phyloP scores from a whole-genome alignment of 2,113 vertebrate genomes.

The Dermatemys mawii region DNA sequence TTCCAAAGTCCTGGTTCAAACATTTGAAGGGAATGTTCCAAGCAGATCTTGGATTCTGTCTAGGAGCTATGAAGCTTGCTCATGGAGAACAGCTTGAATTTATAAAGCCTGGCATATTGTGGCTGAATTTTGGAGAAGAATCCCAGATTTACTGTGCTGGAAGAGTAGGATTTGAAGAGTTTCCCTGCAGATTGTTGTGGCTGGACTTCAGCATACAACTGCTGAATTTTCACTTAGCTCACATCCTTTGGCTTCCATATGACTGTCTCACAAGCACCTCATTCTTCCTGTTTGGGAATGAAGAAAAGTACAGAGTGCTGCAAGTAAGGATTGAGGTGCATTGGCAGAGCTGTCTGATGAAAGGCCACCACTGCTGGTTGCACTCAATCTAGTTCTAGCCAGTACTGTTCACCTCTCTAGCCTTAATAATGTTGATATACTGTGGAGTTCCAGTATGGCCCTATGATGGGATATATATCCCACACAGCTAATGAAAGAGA shows the following conservation, averaged over 20 bases:
- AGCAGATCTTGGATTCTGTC: not conserved
- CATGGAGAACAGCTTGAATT: not conserved
- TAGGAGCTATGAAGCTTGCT: not conserved
- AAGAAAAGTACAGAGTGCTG: rapidly evolving
- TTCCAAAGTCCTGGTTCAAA: not conserved
- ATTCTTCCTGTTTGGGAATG: not conserved
- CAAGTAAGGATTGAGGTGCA: not conserved
- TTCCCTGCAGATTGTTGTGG: rapidly evolving
- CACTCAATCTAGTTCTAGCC: not conserved
- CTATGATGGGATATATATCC: not conserved
- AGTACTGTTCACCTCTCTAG: not conserved
- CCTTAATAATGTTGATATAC: not conserved
- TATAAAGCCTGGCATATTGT: not conserved
- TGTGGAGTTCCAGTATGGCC: not conserved
- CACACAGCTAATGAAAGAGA: not conserved
- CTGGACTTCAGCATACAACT: rapidly evolving
- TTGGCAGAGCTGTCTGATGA: not conserved
- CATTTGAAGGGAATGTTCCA: not conserved
- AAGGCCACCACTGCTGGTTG: not conserved
- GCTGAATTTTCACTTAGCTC: rapidly evolving
- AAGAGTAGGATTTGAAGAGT: not conserved
- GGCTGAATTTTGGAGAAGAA: not conserved
- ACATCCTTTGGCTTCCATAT: not conserved
- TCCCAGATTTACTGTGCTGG: not conserved
- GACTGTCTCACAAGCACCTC: rapidly evolving